Evolutionary conservation across 2,113 vertebrate species (phyloP).

Genomic region (Acanthisitta chloris): DNA sequence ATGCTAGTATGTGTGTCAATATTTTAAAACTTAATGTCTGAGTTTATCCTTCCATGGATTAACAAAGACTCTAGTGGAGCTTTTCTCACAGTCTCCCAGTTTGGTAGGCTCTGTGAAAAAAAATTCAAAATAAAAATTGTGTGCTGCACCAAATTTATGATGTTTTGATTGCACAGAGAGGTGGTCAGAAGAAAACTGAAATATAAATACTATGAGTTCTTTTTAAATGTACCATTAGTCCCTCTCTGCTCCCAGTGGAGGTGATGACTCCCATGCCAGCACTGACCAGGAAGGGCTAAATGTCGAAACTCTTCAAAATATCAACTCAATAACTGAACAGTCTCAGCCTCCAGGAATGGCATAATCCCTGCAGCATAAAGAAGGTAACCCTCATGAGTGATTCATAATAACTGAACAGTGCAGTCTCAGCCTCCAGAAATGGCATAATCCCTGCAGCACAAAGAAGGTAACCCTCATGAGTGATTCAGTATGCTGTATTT

Average conservation of each 20-base stretch:
- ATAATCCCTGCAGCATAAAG: not conserved
- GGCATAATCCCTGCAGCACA: not conserved
- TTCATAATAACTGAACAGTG: not conserved
- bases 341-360: not conserved
- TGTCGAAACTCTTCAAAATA: not conserved
- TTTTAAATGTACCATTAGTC: not conserved
- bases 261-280: not conserved
- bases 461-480: not conserved
- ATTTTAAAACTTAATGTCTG: not conserved
- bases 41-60: not conserved
- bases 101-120: not conserved
- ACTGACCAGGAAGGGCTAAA: not conserved
- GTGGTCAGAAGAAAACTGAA: not conserved
- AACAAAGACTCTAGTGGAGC: not conserved
- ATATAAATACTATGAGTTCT: not conserved
- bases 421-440: not conserved
- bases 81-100: not conserved
- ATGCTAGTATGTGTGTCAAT: not conserved
- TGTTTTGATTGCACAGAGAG: not conserved
- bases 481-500: not conserved
- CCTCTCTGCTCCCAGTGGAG: not conserved
- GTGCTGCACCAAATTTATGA: not conserved
- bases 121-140: not conserved
- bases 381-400: no score
- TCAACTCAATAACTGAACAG: not conserved